Conservation (phyloP, 2,113 vertebrate genomes). For the Ptyas mucosa region DNA sequence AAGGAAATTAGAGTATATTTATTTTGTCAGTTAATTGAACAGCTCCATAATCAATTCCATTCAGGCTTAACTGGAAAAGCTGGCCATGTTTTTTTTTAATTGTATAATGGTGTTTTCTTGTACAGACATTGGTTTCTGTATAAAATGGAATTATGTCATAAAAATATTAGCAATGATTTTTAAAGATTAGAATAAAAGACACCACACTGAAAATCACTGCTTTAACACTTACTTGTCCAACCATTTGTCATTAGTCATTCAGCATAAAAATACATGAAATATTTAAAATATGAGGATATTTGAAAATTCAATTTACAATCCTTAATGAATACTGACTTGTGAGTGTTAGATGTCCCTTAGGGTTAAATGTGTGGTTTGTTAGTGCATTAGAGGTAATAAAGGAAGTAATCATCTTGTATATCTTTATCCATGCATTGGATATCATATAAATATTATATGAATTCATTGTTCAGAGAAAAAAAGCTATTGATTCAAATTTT, state of each 20-base stretch:
- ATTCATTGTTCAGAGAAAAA: background rate
- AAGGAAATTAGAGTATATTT: slow-evolving; percentile 51
- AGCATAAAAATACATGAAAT: background rate
- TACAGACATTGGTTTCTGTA: slow-evolving; percentile 15
- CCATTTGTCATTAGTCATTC: background rate
- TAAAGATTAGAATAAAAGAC: background rate
- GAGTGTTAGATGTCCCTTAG: background rate
- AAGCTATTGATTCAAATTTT: background rate
- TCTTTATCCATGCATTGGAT: background rate
- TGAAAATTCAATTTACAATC: background rate
- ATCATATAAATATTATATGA: background rate
- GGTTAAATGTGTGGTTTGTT: background rate
- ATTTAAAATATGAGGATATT: background rate
- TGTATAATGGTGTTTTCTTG: slow-evolving; percentile 19
- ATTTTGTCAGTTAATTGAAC: slow-evolving; percentile 42
- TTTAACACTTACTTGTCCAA: background rate
- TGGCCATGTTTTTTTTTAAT: slow-evolving; percentile 33
- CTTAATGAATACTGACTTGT: background rate
- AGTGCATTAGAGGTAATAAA: background rate
- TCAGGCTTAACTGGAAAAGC: slow-evolving; percentile 30
- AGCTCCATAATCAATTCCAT: slow-evolving; percentile 41
- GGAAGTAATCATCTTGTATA: background rate
- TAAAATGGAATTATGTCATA: slow-evolving; percentile 29
- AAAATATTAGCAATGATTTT: slow-evolving; percentile 30
- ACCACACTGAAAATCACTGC: background rate